Evolutionary conservation across 1,140 invertebrate genomes (phyloP).

Genomic region (Apis cerana): DNA sequence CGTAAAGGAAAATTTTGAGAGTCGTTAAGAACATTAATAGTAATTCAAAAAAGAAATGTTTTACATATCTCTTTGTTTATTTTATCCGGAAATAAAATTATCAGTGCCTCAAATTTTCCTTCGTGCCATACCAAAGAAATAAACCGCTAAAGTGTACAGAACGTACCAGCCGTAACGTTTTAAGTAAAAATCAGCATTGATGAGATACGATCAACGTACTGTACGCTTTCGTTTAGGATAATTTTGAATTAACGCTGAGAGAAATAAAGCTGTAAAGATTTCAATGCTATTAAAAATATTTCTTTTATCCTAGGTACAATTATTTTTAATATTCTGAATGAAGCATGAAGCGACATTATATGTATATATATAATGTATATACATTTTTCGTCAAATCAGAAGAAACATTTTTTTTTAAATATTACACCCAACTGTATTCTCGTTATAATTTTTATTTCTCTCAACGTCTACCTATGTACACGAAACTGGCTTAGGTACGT

Average conservation of each 20-base stretch:
- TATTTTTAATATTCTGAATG: too few species aligned
- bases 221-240: conserved; percentile 16
- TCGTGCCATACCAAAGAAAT: not conserved
- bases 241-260: conserved; percentile 26
- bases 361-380: too few species aligned
- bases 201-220: not conserved
- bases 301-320: too few species aligned
- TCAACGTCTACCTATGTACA: conserved; percentile 57
- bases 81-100: too few species aligned
- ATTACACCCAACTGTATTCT: not conserved
- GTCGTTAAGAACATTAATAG: too few species aligned
- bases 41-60: too few species aligned
- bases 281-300: too few species aligned
- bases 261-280: not conserved
- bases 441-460: conserved; percentile 31
- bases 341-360: too few species aligned
- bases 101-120: conserved; percentile 27
- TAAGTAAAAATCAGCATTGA: not conserved
- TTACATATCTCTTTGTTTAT: too few species aligned
- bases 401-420: not conserved
- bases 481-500: conserved; percentile 51
- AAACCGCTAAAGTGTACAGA: not conserved
- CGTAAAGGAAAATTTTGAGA: too few species aligned
- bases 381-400: not conserved
- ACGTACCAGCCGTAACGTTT: not conserved